phyloP scores from a whole-genome alignment of 2,113 vertebrate species.

The Pachypanchax playfairii region DNA sequence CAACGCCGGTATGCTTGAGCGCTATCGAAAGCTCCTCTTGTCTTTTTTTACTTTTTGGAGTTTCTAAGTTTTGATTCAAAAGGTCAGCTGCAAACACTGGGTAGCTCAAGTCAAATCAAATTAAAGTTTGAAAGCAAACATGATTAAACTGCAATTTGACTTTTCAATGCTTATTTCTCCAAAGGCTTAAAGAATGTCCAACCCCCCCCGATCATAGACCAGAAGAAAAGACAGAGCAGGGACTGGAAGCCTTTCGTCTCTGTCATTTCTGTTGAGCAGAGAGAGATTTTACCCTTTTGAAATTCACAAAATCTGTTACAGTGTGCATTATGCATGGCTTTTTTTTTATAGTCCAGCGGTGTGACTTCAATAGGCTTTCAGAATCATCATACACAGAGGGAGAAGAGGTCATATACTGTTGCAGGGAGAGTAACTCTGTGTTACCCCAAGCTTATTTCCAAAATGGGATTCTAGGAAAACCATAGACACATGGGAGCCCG shows the following conservation, averaged over 20 bases:
- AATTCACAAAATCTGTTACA: conserved; percentile 57
- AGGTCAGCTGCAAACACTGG: conserved; percentile 42
- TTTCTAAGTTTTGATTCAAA: conserved; percentile 34
- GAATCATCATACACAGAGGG: conserved; percentile 39
- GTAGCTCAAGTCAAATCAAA: conserved; percentile 22
- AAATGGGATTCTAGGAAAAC: conserved; percentile 40
- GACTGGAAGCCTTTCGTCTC: conserved; percentile 40
- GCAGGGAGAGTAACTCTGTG: conserved; percentile 35
- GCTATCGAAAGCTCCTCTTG: not conserved
- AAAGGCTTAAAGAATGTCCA: conserved; percentile 14
- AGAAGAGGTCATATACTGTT: conserved; percentile 48
- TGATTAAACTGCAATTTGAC: conserved; percentile 46
- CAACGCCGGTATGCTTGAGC: not conserved
- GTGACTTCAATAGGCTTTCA: conserved; percentile 54
- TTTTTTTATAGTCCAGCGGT: conserved; percentile 29
- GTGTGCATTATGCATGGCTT: conserved; percentile 61
- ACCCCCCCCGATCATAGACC: conserved; percentile 12
- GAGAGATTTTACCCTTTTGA: conserved; percentile 50
- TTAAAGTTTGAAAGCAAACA: conserved; percentile 32
- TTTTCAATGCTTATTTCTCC: conserved; percentile 38
- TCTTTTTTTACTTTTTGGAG: conserved; percentile 18
- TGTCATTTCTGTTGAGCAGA: conserved; percentile 40
- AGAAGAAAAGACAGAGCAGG: conserved; percentile 42
- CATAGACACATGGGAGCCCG: not conserved
- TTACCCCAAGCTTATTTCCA: conserved; percentile 8